Percentiles rank a stretch among this genome's conserved stretches.
phyloP scores from a whole-genome alignment of 2,797 vertebrate genomes.

The Orientallactaga sibirica region DNA sequence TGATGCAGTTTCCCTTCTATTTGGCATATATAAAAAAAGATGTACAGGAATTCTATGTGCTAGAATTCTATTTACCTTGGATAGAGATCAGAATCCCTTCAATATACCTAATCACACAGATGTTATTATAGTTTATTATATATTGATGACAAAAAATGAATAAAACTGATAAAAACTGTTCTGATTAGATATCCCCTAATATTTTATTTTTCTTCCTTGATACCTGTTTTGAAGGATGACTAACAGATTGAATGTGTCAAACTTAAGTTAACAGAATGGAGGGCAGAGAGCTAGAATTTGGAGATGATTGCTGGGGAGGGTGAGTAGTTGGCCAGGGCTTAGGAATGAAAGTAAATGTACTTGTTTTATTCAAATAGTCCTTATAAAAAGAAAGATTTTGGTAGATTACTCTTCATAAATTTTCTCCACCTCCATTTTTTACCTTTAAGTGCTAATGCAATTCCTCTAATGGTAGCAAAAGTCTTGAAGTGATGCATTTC shows the following conservation, averaged over 20 bases:
- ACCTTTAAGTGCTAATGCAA: neutral
- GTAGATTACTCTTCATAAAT: neutral
- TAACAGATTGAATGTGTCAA: neutral
- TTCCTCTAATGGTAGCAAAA: neutral
- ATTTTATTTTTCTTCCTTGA: neutral
- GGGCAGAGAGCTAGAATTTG: neutral
- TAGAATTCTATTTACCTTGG: neutral
- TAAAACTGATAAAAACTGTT: neutral
- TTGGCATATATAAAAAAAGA: neutral
- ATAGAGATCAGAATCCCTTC: neutral
- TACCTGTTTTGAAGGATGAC: neutral
- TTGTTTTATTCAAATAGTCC: neutral
- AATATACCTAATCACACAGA: neutral
- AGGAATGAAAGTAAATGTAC: neutral
- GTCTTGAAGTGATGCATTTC: slow-evolving; percentile 1
- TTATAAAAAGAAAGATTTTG: slow-evolving; percentile 15
- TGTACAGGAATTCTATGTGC: neutral
- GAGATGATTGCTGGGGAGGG: neutral
- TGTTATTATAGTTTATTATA: neutral
- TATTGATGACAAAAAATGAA: neutral
- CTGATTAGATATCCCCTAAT: neutral
- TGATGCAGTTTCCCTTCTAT: rapidly evolving
- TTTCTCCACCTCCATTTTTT: slow-evolving; percentile 28
- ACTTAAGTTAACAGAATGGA: neutral
- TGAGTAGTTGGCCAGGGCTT: neutral